phyloP scores from a whole-genome alignment of 37 sponge, comb jelly and placozoan species.

The Chondrilla cf. caribensis region DNA sequence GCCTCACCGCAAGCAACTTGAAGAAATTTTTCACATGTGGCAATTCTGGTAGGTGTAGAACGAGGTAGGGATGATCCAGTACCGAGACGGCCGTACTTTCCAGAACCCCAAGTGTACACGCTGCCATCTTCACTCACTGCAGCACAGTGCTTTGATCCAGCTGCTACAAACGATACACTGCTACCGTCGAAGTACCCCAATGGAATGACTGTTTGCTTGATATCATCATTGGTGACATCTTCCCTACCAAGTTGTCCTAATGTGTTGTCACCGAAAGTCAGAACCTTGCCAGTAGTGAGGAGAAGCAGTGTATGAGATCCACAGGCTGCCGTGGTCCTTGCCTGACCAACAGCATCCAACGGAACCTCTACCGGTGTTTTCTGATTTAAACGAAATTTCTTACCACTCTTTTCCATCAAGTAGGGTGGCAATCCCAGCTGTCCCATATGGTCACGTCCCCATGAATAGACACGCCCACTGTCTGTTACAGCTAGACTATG shows the following conservation, averaged over 20 bases:
- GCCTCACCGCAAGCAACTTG: conserved; percentile 62
- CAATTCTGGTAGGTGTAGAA: conserved; percentile 6
- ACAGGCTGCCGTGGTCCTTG: conserved; percentile 36
- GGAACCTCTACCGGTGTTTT: conserved; percentile 32
- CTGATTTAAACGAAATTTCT: conserved; percentile 43
- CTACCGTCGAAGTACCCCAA: conserved; percentile 4
- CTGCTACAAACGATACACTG: conserved; percentile 5
- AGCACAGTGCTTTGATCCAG: conserved; percentile 62
- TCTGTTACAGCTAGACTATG: conserved; percentile 64
- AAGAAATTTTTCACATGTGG: neutral
- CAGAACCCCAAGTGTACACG: conserved; percentile 51
- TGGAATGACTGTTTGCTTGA: neutral
- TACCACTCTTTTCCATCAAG: conserved; percentile 3
- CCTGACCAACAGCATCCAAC: neutral
- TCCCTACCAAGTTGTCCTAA: conserved; percentile 63
- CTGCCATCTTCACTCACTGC: conserved; percentile 24
- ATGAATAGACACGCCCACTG: conserved; percentile 40
- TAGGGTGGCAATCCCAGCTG: conserved; percentile 56
- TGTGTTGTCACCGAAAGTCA: conserved; percentile 67
- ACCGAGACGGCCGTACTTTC: conserved; percentile 41
- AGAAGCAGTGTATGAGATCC: conserved; percentile 51
- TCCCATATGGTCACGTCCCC: conserved; percentile 82
- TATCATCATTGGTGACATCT: neutral
- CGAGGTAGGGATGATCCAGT: conserved; percentile 14
- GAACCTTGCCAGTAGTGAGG: conserved; percentile 24